Evolutionary conservation across 2,888 invertebrate genomes (phyloP).

Genomic region (Tenthredo notha): DNA sequence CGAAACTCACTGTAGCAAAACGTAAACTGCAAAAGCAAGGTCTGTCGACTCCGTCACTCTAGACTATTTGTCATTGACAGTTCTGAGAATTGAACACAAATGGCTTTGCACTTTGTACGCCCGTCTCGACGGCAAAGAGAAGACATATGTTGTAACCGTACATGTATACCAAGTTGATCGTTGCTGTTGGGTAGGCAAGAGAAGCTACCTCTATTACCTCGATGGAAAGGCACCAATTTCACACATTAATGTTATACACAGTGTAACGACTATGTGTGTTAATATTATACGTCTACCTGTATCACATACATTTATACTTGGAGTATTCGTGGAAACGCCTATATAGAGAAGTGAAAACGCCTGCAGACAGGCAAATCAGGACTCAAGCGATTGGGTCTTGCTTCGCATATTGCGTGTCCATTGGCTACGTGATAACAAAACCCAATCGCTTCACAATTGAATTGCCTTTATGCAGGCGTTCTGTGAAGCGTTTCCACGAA

Average conservation of each 20-base stretch:
- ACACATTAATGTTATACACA: background rate
- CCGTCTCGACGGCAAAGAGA: background rate
- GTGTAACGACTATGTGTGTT: background rate
- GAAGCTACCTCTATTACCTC: background rate
- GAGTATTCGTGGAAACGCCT: no score
- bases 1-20: background rate
- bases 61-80: constrained; percentile 44
- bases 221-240: background rate
- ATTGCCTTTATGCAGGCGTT: no score
- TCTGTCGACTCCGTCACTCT: background rate
- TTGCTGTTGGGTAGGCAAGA: background rate
- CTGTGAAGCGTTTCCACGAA: no score
- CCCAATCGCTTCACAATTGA: no score
- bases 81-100: constrained; percentile 29
- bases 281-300: background rate
- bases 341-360: no score
- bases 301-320: background rate
- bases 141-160: background rate
- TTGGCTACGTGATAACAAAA: no score
- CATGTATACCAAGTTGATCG: background rate
- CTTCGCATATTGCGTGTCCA: no score
- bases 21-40: constrained; percentile 2
- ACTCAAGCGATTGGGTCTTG: no score
- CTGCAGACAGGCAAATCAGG: no score
- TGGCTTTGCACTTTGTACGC: constrained; percentile 37